Base-by-base conservation (phyloP, 2,888 invertebrate genomes). In the Hydrotaea cyrtoneurina region DNA sequence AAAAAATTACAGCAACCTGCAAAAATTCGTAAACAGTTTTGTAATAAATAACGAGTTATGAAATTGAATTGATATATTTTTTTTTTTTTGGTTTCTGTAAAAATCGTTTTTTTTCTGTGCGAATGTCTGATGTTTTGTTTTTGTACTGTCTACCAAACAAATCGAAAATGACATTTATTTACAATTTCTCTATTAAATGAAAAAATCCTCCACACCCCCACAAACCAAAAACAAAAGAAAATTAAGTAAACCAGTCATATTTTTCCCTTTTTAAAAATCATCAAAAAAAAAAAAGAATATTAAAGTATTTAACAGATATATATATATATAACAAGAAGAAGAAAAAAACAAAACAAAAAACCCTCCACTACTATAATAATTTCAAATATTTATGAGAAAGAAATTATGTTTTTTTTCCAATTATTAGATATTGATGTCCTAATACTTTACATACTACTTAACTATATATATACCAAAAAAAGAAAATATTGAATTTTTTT, bases 231-330 rank as follows among this genome's bases (percentile, higher is more conserved):
- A n/a, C n/a, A 50, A 50, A 50, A 50, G 1, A 50, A 50, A 2
- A 69, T 10, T 19, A 69, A 69, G 5, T n/a, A 50, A 5, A 69
- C 15, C 15, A 46, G 46, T 50, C 50, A n/a, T 50, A 10, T 15
- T 43, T 43, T 43, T 43, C n/a, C n/a, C 50, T 50, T 50, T 50
- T n/a, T 4, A 50, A n/a, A 50, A 39, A 50, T 5, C n/a, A n/a
- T n/a, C n/a, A n/a, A n/a, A n/a, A n/a, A n/a, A n/a, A n/a, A n/a
- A n/a, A n/a, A n/a, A n/a, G n/a, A n/a, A n/a, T n/a, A n/a, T n/a
- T n/a, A 50, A 50, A 50, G 50, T 59, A 85, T 85, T 82, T 82
- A 77, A 79, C 81, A 81, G 73, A 78, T 77, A 77, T 75, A 59
- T 76, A 76, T n/a, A 75, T 62, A 75, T 17, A 76, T 81, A 77